These are phyloP conservation scores for Falcaria lacertinaria DNA, from an alignment of 2,888 invertebrate genomes.

Conservation along the genomic window DNA sequence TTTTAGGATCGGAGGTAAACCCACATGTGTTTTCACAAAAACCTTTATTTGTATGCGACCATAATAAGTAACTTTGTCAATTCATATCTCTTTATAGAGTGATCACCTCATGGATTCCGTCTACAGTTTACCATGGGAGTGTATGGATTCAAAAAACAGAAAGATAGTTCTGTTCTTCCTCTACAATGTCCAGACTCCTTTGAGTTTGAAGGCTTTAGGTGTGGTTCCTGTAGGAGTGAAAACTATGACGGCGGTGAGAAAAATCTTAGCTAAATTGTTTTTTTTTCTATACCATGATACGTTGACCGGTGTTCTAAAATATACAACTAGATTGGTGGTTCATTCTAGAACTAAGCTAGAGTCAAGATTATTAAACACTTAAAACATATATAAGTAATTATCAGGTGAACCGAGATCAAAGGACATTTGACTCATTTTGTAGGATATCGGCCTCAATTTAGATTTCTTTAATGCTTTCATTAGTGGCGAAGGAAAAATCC, in stretches of 20 bases:
- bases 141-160: constrained; percentile 23
- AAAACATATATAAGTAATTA: too few relatives aligned
- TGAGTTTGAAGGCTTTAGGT: constrained; percentile 25
- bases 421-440: too few relatives aligned
- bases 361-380: too few relatives aligned
- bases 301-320: too few relatives aligned
- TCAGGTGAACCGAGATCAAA: too few relatives aligned
- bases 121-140: constrained; percentile 28
- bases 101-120: constrained; percentile 10
- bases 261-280: too few relatives aligned
- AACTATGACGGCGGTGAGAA: constrained; percentile 27
- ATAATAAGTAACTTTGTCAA: background rate
- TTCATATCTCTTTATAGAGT: background rate
- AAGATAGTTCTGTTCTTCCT: constrained; percentile 20
- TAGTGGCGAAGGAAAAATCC: too few relatives aligned
- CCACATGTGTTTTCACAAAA: background rate
- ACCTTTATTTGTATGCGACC: background rate
- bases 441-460: too few relatives aligned
- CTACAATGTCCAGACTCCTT: constrained; percentile 19
- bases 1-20: constrained; percentile 16
- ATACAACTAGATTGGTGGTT: too few relatives aligned
- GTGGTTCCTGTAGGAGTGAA: constrained; percentile 26
- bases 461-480: too few relatives aligned
- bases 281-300: too few relatives aligned
- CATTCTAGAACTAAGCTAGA: too few relatives aligned